Conservation (phyloP, 2,113 vertebrate species). For the Macrotus californicus region DNA sequence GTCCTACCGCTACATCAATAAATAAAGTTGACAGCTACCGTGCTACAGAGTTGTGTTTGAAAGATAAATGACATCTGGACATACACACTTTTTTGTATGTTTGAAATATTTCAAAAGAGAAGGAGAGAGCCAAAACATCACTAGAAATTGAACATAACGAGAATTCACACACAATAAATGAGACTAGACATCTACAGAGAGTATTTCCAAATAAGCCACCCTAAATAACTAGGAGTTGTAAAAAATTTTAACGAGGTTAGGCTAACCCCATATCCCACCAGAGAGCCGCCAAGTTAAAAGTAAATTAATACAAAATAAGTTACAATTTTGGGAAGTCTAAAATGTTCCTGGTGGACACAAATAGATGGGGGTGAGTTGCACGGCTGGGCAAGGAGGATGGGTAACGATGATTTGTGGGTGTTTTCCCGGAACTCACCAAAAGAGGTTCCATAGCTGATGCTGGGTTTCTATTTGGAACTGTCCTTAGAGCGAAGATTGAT, state of each 20-base stretch:
- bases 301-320: conserved; percentile 12
- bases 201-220: background rate
- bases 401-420: background rate
- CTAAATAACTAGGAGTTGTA: background rate
- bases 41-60: background rate
- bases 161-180: background rate
- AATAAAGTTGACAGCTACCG: background rate
- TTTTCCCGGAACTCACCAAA: background rate
- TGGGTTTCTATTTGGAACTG: background rate
- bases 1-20: background rate
- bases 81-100: background rate
- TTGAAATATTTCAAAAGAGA: background rate
- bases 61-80: background rate
- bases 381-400: background rate
- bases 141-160: background rate
- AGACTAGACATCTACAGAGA: background rate
- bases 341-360: background rate
- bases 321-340: background rate
- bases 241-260: background rate
- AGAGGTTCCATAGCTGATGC: background rate
- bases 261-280: background rate
- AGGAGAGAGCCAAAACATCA: background rate
- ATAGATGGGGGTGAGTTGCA: background rate
- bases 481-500: background rate
- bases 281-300: background rate